A percentile compares a stretch with the other conserved stretches of the same genome.
Conservation (phyloP, 2,888 invertebrate genomes). For the Lasioglossum figueresi region DNA sequence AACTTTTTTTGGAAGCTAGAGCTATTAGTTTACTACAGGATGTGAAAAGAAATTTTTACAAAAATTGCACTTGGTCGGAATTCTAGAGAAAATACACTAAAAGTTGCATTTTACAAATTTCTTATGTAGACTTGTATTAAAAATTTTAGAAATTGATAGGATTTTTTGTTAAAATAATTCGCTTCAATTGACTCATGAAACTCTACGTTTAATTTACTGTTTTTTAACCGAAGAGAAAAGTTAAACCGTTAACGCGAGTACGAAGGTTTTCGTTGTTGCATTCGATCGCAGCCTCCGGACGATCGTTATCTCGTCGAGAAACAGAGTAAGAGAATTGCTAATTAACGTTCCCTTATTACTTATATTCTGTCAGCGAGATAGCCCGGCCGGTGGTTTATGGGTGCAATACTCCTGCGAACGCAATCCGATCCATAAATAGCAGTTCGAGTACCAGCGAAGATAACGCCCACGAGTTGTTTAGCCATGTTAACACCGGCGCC, state of each 20-base stretch:
- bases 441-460: conserved; percentile 18
- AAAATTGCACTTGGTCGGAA: no score
- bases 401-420: conserved; percentile 47
- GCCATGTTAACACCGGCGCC: conserved; percentile 7
- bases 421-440: conserved; percentile 43
- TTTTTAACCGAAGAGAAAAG: background rate
- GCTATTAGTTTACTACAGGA: no score
- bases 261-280: background rate
- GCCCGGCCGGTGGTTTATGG: conserved; percentile 47
- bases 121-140: no score
- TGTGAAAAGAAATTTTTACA: no score
- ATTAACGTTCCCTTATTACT: conserved; percentile 34
- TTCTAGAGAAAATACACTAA: no score
- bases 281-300: background rate
- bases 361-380: conserved; percentile 33
- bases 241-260: background rate
- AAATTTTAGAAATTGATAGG: background rate
- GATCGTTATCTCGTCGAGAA: background rate
- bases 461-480: conserved; percentile 30
- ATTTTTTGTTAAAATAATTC: background rate
- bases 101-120: no score
- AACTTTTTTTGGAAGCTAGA: no score
- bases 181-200: background rate
- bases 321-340: background rate
- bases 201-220: background rate